These are phyloP conservation scores for Aramus guarauna DNA, from an alignment of 2,113 vertebrate genomes.

Conservation along the genomic window DNA sequence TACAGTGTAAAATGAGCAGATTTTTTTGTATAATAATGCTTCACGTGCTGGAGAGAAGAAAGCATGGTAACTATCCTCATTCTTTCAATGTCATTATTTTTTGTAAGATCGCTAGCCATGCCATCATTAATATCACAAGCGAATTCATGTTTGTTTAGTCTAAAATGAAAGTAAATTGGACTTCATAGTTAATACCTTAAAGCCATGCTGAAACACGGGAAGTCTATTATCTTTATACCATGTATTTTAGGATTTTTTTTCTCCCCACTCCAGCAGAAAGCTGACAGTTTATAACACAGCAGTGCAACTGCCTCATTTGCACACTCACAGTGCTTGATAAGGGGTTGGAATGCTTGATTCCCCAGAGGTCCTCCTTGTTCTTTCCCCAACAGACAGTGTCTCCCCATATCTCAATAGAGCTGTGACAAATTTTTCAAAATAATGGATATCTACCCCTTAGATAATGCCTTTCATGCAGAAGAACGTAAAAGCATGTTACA, in stretches of 20 bases:
- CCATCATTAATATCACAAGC: background rate
- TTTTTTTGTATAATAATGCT: background rate
- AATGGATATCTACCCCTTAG: background rate
- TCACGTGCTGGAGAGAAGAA: background rate
- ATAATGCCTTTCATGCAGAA: background rate
- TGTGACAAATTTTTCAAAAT: background rate
- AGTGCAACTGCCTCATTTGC: background rate
- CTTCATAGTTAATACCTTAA: background rate
- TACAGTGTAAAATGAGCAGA: background rate
- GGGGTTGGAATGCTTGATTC: background rate
- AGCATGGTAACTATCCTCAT: background rate
- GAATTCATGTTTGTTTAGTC: background rate
- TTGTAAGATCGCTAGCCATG: background rate
- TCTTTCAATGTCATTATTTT: background rate
- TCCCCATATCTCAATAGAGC: background rate
- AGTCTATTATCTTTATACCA: background rate
- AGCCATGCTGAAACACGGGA: background rate
- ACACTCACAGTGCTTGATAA: background rate
- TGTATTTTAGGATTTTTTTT: background rate
- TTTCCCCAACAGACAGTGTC: background rate
- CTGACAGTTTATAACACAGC: background rate
- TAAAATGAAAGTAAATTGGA: background rate
- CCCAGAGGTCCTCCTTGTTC: background rate
- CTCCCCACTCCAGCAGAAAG: background rate
- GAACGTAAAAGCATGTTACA: background rate